Evolutionary conservation across 64 coral and sea anemone genomes (phyloP).

Genomic region (Montipora efflorescens): DNA sequence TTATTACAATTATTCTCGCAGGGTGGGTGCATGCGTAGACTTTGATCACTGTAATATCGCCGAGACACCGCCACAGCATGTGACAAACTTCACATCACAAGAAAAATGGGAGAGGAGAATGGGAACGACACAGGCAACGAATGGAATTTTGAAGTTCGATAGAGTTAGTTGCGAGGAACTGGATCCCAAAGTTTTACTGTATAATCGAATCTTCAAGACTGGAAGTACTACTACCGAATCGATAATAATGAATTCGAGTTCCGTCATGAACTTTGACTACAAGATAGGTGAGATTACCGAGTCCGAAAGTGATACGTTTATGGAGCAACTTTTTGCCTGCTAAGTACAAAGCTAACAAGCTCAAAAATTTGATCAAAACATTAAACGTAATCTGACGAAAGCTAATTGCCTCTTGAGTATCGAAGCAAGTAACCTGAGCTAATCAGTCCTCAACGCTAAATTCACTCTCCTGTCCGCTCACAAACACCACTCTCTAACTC

Average conservation of each 20-base stretch:
- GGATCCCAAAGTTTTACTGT: conserved; percentile 82
- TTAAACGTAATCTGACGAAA: no score
- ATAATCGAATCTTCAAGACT: conserved; percentile 96
- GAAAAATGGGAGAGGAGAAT: background rate
- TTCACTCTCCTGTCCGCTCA: no score
- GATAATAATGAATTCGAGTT: conserved; percentile 64
- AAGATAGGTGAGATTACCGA: conserved; percentile 63
- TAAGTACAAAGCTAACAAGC: background rate
- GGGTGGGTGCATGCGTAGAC: background rate
- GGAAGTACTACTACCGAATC: conserved; percentile 83
- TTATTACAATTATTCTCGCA: background rate
- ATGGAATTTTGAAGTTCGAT: conserved; percentile 72
- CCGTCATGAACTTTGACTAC: conserved; percentile 53
- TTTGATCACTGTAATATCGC: conserved; percentile 2
- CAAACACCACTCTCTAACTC: no score
- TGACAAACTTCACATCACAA: background rate
- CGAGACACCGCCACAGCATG: background rate
- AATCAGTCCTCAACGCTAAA: background rate
- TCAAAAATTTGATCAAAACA: background rate
- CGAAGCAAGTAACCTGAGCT: background rate
- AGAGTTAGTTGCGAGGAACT: conserved; percentile 58
- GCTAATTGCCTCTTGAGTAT: background rate
- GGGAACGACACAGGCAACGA: conserved; percentile 6
- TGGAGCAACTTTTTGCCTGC: background rate
- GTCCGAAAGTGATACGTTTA: background rate